phyloP scores from a whole-genome alignment of 2,113 vertebrate genomes.

The Bubo blakistoni region DNA sequence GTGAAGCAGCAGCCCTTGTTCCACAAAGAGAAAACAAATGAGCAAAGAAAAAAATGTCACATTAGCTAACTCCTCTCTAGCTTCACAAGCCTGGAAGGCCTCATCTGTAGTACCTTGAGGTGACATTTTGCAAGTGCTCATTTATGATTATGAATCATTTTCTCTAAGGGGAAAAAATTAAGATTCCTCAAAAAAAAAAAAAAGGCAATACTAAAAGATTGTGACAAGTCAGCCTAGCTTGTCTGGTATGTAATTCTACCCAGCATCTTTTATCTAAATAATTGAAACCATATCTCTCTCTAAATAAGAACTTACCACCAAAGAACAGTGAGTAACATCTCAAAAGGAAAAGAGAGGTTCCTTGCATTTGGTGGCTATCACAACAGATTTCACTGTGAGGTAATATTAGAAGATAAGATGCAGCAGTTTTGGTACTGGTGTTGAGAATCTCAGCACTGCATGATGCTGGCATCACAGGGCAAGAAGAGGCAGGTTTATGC shows the following conservation, averaged over 20 bases:
- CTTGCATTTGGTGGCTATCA: background rate
- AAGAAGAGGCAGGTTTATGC: background rate
- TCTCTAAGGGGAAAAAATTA: background rate
- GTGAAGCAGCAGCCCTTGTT: background rate
- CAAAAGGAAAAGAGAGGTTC: background rate
- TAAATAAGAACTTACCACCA: background rate
- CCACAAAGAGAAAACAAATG: slow-evolving; percentile 26
- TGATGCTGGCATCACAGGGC: background rate
- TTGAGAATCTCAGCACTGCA: background rate
- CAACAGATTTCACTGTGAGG: background rate
- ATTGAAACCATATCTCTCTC: slow-evolving; percentile 13
- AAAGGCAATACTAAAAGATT: background rate
- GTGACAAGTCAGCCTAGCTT: background rate
- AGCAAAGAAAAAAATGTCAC: slow-evolving; percentile 10
- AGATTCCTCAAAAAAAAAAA: background rate
- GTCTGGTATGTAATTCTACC: background rate
- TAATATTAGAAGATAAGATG: background rate
- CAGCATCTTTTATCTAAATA: slow-evolving; percentile 31
- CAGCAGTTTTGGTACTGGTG: background rate
- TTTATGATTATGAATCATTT: slow-evolving; percentile 63
- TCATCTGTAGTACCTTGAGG: slow-evolving; percentile 32
- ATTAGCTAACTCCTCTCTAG: slow-evolving; percentile 3
- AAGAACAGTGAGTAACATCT: background rate
- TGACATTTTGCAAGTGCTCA: slow-evolving; percentile 43
- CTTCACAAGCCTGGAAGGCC: slow-evolving; percentile 40